Conservation (phyloP, 1,140 invertebrate genomes). For the Solenopsis invicta region DNA sequence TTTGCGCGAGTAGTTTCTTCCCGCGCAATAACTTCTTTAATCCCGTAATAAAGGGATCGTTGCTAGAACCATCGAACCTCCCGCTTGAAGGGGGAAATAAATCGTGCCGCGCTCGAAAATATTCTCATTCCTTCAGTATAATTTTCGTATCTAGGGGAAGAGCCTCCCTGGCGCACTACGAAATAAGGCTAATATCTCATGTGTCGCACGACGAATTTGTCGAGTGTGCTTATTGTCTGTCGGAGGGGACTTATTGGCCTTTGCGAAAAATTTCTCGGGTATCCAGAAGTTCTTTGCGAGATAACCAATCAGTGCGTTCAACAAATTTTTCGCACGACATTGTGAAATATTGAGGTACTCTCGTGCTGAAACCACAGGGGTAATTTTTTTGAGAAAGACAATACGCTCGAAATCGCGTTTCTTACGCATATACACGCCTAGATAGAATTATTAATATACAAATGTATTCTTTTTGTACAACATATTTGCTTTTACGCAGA, state of each 20-base stretch:
- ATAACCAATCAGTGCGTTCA: slow-evolving; percentile 44
- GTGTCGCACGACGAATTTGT: slow-evolving; percentile 29
- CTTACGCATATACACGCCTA: too few relatives aligned
- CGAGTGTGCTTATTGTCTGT: slow-evolving; percentile 45
- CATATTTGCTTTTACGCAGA: background rate
- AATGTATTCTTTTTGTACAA: slow-evolving; percentile 6
- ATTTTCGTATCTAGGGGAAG: slow-evolving; percentile 25
- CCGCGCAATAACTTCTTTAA: slow-evolving; percentile 12
- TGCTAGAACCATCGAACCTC: background rate
- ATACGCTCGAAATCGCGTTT: background rate
- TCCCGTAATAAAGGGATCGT: background rate
- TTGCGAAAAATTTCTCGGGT: slow-evolving; percentile 33
- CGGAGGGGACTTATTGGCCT: slow-evolving; percentile 6
- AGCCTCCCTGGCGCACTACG: background rate
- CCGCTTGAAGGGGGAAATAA: background rate
- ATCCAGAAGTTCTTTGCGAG: slow-evolving; percentile 14
- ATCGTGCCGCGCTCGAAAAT: background rate
- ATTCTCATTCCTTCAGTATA: slow-evolving; percentile 7
- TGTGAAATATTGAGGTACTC: slow-evolving; percentile 17
- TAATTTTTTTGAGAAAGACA: background rate
- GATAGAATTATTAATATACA: background rate
- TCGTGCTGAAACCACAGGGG: background rate
- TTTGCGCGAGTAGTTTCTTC: slow-evolving; percentile 18
- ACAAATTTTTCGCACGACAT: slow-evolving; percentile 14
- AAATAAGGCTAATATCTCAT: slow-evolving; percentile 52